Base-by-base conservation (phyloP, 2,888 invertebrate genomes). In the Campaea margaritaria region DNA sequence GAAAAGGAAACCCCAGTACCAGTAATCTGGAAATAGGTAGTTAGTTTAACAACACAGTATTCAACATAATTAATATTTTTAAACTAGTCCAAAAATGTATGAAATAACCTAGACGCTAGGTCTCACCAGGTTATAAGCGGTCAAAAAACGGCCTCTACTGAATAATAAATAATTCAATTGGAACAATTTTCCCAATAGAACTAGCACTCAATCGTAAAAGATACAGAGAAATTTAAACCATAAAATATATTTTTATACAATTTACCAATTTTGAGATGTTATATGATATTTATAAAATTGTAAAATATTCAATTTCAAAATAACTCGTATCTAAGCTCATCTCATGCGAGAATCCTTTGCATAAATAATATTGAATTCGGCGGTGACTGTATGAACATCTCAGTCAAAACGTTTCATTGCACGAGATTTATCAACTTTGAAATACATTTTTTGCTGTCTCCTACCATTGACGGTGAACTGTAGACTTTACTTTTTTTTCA, bases 301-400 rank as follows among this genome's bases (percentile, higher is more conserved):
- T 43, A 21, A 64, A 55, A 62, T 59, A 63, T 67, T 63, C 58
- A 64, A 64, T 65, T 69, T 58, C 27, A 44, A 53, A 59, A 56
- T 58, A 61, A 51, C 47, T 50, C 56, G 58, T 43, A 45, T 21
- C 36, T 36, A 31, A 62, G 44, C 16, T 53, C 53, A 59, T 53
- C 64, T 56, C 28, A 50, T 46, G 31, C 13, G 28, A 58, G 60
- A 58, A 44, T 61, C 36, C 42, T 31, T 9, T 61, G 38, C 39
- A 46, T 57, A 61, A 62, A 65, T 64, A 46, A 65, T 51, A 64
- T 63, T 58, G 53, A 21, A 58, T 65, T 56, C 53, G 62, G 57
- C 53, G 58, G 58, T 50, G 52, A 68, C 63, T 68, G 44, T 65
- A 59, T 60, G 58, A 58, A 51, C 46, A 60, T 58, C 50, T 51